These are phyloP conservation scores for Drosophila parabipectinata DNA, from an alignment of 1,140 invertebrate genomes.

Conservation along the genomic window DNA sequence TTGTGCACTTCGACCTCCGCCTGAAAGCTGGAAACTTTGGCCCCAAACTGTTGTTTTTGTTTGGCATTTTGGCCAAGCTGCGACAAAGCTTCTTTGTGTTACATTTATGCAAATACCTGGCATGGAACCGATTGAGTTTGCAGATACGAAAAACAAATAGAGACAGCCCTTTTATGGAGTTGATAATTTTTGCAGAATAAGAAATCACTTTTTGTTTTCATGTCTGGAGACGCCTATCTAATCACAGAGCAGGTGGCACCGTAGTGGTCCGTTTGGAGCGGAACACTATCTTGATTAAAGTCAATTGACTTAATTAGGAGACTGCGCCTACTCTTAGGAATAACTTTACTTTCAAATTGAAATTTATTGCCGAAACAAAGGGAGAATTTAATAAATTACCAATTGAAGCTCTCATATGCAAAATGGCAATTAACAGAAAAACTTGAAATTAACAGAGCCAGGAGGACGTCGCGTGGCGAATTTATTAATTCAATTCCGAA, in stretches of 20 bases:
- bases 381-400: constrained; percentile 44
- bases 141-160: neutral
- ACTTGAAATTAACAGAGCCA: constrained; percentile 36
- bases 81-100: constrained; percentile 16
- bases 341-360: constrained; percentile 23
- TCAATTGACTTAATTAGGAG: constrained; percentile 49
- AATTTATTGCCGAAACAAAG: constrained; percentile 51
- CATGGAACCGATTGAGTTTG: constrained; percentile 36
- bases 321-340: constrained; percentile 8
- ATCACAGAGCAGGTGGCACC: constrained; percentile 40
- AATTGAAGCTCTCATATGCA: constrained; percentile 36
- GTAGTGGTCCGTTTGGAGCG: constrained; percentile 6
- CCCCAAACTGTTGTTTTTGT: constrained; percentile 12
- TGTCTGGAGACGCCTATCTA: constrained; percentile 34
- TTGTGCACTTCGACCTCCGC: constrained; percentile 27
- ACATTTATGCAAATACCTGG: constrained; percentile 42
- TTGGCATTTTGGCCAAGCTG: constrained; percentile 21
- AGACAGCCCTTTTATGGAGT: constrained; percentile 29
- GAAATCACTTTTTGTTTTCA: constrained; percentile 43
- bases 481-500: constrained; percentile 50
- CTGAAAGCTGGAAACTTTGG: constrained; percentile 20
- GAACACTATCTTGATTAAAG: constrained; percentile 42
- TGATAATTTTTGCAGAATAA: neutral
- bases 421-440: constrained; percentile 44
- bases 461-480: constrained; percentile 18